Evolutionary conservation across 2,888 invertebrate genomes (phyloP), one percentile per base, ranked within the genome.

Genomic region (Hirtodrosophila histrioides): DNA sequence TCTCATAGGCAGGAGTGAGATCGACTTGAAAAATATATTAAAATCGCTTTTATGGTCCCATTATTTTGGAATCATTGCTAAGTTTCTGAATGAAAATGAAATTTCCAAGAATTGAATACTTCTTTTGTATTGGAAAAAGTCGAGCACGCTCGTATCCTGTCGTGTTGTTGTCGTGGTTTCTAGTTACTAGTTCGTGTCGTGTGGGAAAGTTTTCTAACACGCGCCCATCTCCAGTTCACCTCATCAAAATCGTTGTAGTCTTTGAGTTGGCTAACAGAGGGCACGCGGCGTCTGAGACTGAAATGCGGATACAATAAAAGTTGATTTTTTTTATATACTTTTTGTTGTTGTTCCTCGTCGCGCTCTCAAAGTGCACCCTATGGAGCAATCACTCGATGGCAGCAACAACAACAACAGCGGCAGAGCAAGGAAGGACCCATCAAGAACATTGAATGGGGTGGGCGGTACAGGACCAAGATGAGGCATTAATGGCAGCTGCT

Each of bases 301-400:
- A 84, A 86, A 86, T 84, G 84, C 84, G 86, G 85, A 84, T 84
- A 84, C 87, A 84, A 84, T 84, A 84, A 84, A 86, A 84, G 70
- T 84, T 31, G 31, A 31, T 31, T 31, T 31, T 79, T 78, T 66
- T 76, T 60, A 31, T 56, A 40, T 43, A 44, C 64, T 29, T 45
- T 53, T 57, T 71, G 46, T 60, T 60, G 43, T 70, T 55, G 66
- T 69, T 67, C 44, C 57, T 49, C 50, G 69, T 48, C 51, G 75
- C 63, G 57, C 69, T 63, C 66, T 64, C 61, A 81, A 86, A 84
- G 85, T 86, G 85, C 86, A 84, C 84, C 84, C 84, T 82, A 73
- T 68, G 84, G 84, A 84, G 84, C 79, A 84, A 84, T 84, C 83
- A 84, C 70, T 79, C 84, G 86, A 83, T 76, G 70, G 69, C 78